These are phyloP conservation scores for Mormyrus hasselquistii DNA, from an alignment of 2,797 vertebrate species.

Conservation along the genomic window DNA sequence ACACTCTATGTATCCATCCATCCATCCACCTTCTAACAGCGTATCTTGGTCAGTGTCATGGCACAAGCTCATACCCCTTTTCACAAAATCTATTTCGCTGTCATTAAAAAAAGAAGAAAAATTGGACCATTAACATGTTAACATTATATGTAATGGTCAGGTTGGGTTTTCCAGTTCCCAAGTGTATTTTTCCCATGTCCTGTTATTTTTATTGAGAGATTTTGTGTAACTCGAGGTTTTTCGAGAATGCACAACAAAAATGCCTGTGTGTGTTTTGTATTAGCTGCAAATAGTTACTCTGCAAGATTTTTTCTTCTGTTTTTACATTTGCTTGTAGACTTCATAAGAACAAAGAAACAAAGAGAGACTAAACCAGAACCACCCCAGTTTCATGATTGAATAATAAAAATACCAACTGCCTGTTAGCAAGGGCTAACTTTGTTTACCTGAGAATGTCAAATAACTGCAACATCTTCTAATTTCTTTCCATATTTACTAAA, in stretches of 20 bases:
- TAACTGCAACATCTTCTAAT: neutral
- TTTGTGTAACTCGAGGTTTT: neutral
- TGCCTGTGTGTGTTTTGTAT: neutral
- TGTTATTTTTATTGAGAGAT: neutral
- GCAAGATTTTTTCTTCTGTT: neutral
- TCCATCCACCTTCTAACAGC: neutral
- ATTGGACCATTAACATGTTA: neutral
- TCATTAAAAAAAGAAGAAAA: neutral
- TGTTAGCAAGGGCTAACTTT: neutral
- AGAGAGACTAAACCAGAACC: neutral
- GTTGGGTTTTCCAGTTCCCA: neutral
- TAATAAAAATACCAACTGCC: neutral
- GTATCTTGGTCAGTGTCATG: neutral
- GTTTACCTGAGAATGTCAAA: neutral
- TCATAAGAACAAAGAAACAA: neutral
- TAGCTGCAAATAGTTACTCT: neutral
- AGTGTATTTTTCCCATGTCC: neutral
- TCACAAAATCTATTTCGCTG: neutral
- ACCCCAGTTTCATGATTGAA: neutral
- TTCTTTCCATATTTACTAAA: neutral
- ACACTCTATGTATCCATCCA: neutral
- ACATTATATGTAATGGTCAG: neutral
- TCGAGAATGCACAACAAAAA: neutral
- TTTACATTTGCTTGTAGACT: neutral
- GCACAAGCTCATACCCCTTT: neutral